These are phyloP conservation scores for Antechinus stuartii DNA, from an alignment of 2,113 vertebrate species.

Conservation along the genomic window DNA sequence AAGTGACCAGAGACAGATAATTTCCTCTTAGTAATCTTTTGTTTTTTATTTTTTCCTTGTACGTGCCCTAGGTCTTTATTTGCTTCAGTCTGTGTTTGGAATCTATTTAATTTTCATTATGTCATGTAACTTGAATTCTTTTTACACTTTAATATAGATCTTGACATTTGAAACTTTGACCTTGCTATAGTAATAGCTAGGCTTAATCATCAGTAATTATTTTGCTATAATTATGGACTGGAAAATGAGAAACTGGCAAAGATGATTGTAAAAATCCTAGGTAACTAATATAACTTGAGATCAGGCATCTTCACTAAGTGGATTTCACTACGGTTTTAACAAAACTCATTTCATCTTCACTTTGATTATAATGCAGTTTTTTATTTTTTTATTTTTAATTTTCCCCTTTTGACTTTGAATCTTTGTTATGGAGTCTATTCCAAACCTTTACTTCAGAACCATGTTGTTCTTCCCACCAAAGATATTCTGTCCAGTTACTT, in stretches of 20 bases:
- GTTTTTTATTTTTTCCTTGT: not conserved
- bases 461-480: not conserved
- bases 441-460: not conserved
- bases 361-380: not conserved
- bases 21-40: not conserved
- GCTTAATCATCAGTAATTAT: not conserved
- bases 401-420: not conserved
- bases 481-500: not conserved
- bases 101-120: not conserved
- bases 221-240: not conserved
- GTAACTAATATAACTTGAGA: not conserved
- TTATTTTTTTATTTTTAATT: no score
- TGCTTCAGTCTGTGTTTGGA: not conserved
- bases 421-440: not conserved
- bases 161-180: not conserved
- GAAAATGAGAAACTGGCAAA: not conserved
- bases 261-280: not conserved
- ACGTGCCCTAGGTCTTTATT: conserved; percentile 3
- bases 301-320: not conserved
- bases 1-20: not conserved
- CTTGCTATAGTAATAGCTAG: not conserved
- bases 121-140: not conserved
- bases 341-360: not conserved
- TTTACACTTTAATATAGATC: not conserved
- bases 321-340: not conserved